Conservation (phyloP, 1,140 invertebrate species). For the Lepidurus packardi region DNA sequence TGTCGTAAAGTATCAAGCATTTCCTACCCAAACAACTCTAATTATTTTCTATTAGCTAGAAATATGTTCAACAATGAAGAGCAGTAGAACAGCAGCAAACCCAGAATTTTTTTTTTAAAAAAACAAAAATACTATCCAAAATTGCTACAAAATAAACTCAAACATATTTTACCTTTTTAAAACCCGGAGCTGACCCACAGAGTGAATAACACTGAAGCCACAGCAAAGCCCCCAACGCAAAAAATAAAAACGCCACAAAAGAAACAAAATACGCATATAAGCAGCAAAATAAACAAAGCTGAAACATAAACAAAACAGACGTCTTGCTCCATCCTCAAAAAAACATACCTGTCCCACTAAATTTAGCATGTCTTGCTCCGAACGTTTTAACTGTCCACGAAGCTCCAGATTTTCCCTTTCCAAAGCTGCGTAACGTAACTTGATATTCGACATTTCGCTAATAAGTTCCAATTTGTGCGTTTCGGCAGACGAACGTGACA, state of each 20-base stretch:
- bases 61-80: neutral
- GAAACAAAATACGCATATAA: neutral
- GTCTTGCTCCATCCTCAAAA: neutral
- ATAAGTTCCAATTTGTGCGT: slow-evolving; percentile 89
- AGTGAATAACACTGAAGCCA: slow-evolving; percentile 29
- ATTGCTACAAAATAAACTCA: neutral
- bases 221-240: neutral
- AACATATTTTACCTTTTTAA: slow-evolving; percentile 27
- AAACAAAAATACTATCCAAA: neutral
- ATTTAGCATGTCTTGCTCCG: slow-evolving; percentile 33
- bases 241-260: neutral
- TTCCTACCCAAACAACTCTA: neutral
- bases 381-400: slow-evolving; percentile 41
- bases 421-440: slow-evolving; percentile 70
- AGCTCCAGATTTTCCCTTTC: slow-evolving; percentile 76
- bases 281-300: neutral
- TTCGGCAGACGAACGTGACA: slow-evolving; percentile 77
- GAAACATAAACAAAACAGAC: neutral
- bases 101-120: too few species aligned
- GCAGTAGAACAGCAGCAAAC: neutral
- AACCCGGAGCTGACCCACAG: slow-evolving; percentile 29
- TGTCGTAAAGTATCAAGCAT: slow-evolving; percentile 28
- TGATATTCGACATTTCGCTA: slow-evolving; percentile 81
- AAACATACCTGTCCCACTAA: slow-evolving; percentile 33
- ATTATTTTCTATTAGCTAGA: neutral